A percentile compares a stretch with the other conserved stretches of the same genome.
These are phyloP conservation scores for Melospiza melodia DNA, from an alignment of 2,113 vertebrate species.

Conservation along the genomic window DNA sequence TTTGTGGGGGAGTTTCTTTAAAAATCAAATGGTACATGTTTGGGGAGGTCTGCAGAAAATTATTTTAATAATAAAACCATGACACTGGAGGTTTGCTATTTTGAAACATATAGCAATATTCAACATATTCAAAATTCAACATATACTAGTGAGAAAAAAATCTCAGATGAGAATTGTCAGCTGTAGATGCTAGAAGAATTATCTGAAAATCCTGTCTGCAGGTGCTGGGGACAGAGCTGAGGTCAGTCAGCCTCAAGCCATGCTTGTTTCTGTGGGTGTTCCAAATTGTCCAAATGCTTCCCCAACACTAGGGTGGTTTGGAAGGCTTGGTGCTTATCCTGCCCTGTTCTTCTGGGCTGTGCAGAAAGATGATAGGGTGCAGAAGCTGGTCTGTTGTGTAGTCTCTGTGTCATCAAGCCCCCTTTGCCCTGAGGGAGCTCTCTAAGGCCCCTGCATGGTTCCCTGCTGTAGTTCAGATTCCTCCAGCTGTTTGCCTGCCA, in stretches of 20 bases:
- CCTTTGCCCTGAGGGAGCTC: not conserved
- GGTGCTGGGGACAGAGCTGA: not conserved
- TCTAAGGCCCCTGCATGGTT: not conserved
- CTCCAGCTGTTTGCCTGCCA: not conserved
- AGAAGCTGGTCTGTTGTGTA: not conserved
- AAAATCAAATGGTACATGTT: not conserved
- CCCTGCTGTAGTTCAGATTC: not conserved
- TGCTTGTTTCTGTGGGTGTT: rapidly evolving
- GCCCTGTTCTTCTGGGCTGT: not conserved
- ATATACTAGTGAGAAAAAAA: not conserved
- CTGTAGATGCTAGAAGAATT: not conserved
- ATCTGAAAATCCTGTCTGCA: not conserved
- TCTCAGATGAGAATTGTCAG: not conserved
- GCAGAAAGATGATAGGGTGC: not conserved
- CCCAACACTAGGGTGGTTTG: not conserved
- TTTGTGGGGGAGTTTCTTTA: not conserved
- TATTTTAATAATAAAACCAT: not conserved
- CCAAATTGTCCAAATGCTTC: not conserved
- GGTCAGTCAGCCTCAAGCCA: not conserved
- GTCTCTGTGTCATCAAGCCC: not conserved
- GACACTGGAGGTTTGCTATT: not conserved
- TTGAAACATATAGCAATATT: not conserved
- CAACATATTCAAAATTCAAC: no score
- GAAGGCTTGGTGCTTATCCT: not conserved
- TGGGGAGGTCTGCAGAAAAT: not conserved